Evolutionary conservation across 1,140 invertebrate genomes (phyloP), one percentile per base, ranked within the genome.

Genomic region (Bactericera cockerelli): DNA sequence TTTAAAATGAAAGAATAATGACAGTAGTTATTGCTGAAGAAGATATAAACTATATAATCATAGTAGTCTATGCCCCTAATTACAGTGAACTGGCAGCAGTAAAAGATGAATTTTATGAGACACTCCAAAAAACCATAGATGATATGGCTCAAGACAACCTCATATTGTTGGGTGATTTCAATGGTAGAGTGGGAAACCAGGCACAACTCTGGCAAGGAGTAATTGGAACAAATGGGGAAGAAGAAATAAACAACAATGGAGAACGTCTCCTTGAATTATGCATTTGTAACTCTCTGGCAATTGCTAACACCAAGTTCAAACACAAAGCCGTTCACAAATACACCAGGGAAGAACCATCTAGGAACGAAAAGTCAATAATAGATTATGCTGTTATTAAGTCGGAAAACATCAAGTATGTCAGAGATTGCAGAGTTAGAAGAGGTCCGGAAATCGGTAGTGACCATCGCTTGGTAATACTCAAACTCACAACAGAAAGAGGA

Each of bases 71-170:
- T 39, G 22, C 28, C 1, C 57, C 33, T 3, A 19, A 25, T 38
- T n/a, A 58, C 1, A n/a, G 16, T n/a, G 57, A 58, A 58, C 31
- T 6, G 11, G 28, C 24, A 3, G 57, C 11, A 25, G 38, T 16
- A 10, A 58, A 58, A 25, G 57, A 58, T 42, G 2, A n/a, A 6
- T 58, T 58, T 42, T 58, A 38, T 58, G 26, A 58, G 11, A 58
- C 14, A 3, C 31, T 58, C 11, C 57, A 58, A 38, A 58, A 58
- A 39, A 38, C 57, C 24, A 25, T 58, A 2, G 57, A 58, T 4
- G 28, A 58, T 21, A 36, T 4, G 2, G 42, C 38, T 13, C n/a
- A 38, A 1, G 33, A 58, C 22, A 38, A 49, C n/a, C 42, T 58
- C 6, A 19, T 58, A n/a, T n/a, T 58, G 1, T 2, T 58, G 11